Evolutionary conservation across 2,797 vertebrate genomes (phyloP).

Genomic region (Varecia variegata): DNA sequence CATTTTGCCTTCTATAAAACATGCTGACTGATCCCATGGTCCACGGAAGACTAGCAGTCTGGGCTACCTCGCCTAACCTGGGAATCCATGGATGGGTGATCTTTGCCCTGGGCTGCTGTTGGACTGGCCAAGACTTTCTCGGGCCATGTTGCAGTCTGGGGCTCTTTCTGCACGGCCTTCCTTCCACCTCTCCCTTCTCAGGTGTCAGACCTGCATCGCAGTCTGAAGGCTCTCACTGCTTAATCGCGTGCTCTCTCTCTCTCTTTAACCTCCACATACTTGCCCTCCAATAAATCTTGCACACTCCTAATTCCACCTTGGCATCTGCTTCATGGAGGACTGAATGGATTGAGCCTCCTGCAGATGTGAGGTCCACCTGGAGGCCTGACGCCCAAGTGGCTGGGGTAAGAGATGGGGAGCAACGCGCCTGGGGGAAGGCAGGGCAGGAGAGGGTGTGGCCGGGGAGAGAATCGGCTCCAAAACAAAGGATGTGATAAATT

Average conservation of each 20-base stretch:
- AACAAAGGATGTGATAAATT: background rate
- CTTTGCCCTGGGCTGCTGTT: background rate
- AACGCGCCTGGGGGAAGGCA: background rate
- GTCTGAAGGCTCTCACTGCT: background rate
- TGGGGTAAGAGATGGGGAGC: no score
- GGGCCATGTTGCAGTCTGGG: background rate
- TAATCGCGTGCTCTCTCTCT: background rate
- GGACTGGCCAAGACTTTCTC: background rate
- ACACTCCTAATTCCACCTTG: background rate
- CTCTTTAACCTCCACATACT: background rate
- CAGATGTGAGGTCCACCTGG: background rate
- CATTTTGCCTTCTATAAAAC: background rate
- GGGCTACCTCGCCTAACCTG: background rate
- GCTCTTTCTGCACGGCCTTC: background rate
- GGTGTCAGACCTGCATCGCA: background rate
- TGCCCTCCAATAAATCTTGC: background rate
- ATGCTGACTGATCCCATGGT: background rate
- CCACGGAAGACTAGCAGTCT: background rate
- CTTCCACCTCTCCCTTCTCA: background rate
- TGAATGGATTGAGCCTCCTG: fast-evolving
- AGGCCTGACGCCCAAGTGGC: background rate
- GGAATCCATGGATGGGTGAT: background rate
- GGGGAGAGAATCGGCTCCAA: background rate
- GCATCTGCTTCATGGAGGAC: background rate
- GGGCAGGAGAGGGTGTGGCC: fast-evolving